phyloP scores from a whole-genome alignment of 2,888 invertebrate species.

The Drosophila bunnanda region DNA sequence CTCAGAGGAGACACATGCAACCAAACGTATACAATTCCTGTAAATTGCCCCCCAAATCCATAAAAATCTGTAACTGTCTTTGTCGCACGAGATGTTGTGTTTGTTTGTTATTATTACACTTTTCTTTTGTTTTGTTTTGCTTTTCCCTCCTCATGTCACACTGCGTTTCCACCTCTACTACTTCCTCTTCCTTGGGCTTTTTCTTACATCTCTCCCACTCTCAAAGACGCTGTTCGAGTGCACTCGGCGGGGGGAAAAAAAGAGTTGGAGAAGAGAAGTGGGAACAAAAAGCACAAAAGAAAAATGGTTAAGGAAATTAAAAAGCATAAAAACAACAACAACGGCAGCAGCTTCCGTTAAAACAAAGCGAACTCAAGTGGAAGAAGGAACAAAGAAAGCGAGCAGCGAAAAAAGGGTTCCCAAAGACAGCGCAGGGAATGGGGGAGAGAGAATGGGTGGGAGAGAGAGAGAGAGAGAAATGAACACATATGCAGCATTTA shows the following conservation, averaged over 20 bases:
- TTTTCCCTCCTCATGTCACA: conserved; percentile 21
- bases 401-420: conserved; percentile 46
- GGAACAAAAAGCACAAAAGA: conserved; percentile 73
- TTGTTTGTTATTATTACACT: conserved; percentile 23
- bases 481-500: conserved; percentile 74
- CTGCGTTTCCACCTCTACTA: conserved; percentile 38
- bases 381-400: conserved; percentile 46
- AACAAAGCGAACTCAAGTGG: conserved; percentile 59
- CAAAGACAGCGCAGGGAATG: conserved; percentile 17
- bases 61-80: conserved; percentile 44
- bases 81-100: conserved; percentile 70
- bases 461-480: conserved; percentile 5
- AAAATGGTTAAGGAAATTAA: conserved; percentile 80
- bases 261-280: conserved; percentile 34
- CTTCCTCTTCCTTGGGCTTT: conserved; percentile 31
- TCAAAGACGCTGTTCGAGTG: conserved; percentile 71
- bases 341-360: conserved; percentile 78
- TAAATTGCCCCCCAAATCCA: conserved; percentile 69
- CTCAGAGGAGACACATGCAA: conserved; percentile 28
- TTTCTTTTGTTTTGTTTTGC: neutral
- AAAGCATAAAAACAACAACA: conserved; percentile 80
- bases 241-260: conserved; percentile 57
- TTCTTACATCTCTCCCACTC: conserved; percentile 5
- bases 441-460: neutral
- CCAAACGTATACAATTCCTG: conserved; percentile 44